Evolutionary conservation across 2,797 vertebrate genomes (phyloP).

Genomic region (Neosilurus hyrtlii): DNA sequence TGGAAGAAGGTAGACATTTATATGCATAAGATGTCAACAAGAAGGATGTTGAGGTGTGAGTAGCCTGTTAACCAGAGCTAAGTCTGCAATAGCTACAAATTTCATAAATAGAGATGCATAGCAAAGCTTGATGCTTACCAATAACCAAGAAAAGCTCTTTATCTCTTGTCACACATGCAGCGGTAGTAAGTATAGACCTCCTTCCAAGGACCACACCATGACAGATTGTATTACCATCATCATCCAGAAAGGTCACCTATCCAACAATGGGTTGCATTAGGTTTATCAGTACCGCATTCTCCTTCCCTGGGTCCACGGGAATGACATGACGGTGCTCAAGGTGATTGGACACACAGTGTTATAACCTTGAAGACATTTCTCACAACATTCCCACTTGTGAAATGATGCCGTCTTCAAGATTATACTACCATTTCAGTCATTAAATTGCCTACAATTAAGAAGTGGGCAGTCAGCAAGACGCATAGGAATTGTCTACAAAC

Average conservation of each 20-base stretch:
- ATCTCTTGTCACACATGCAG: slow-evolving; percentile 70
- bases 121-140: slow-evolving; percentile 63
- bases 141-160: slow-evolving; percentile 55
- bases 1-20: background rate
- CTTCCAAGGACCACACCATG: slow-evolving; percentile 78
- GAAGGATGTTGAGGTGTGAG: background rate
- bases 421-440: no score
- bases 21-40: background rate
- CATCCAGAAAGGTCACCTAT: slow-evolving; percentile 77
- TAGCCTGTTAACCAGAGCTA: background rate
- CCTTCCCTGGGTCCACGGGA: background rate
- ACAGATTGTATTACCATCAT: slow-evolving; percentile 70
- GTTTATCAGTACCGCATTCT: background rate
- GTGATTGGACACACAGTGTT: background rate
- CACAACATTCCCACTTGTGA: no score
- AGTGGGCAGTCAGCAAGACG: background rate
- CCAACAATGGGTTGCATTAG: background rate
- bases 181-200: slow-evolving; percentile 78
- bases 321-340: background rate
- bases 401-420: background rate
- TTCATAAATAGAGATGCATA: background rate
- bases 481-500: background rate
- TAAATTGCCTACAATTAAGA: background rate
- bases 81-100: background rate
- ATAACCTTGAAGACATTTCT: background rate